Conservation (phyloP, 2,113 vertebrate species). For the Elanus axillaris region DNA sequence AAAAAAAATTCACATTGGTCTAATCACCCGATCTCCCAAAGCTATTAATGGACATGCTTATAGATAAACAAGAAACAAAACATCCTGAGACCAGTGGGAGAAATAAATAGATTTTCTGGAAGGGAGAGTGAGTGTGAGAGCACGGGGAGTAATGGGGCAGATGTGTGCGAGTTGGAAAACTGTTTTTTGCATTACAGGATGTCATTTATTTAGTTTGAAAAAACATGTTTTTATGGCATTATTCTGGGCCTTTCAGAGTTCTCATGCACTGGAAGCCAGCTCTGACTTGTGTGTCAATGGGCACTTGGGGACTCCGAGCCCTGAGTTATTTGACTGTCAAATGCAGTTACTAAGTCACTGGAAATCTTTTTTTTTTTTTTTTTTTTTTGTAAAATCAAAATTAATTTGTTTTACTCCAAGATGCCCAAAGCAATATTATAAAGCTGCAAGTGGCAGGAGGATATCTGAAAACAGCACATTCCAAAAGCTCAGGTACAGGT, state of each 20-base stretch:
- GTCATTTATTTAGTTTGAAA: slow-evolving; percentile 57
- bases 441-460: slow-evolving; percentile 33
- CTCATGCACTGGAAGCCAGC: slow-evolving; percentile 16
- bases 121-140: slow-evolving; percentile 42
- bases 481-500: not conserved
- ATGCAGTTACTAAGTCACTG: not conserved
- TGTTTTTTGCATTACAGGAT: slow-evolving; percentile 59
- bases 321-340: slow-evolving; percentile 47
- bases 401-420: slow-evolving; percentile 25
- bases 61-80: slow-evolving; percentile 61
- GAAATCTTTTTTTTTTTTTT: not conserved
- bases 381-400: not conserved
- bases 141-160: not conserved
- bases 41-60: slow-evolving; percentile 14
- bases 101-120: slow-evolving; percentile 59
- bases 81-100: slow-evolving; percentile 51
- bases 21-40: slow-evolving; percentile 15
- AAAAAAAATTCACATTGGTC: not conserved
- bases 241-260: slow-evolving; percentile 17
- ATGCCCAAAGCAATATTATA: not conserved
- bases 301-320: not conserved
- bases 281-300: slow-evolving; percentile 48
- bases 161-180: slow-evolving; percentile 16
- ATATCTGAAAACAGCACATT: slow-evolving; percentile 19
- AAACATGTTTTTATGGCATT: slow-evolving; percentile 19